A percentile compares a stretch with the other conserved stretches of the same genome.
Evolutionary conservation across 2,888 invertebrate genomes (phyloP).

Genomic region (Mythimna loreyi): DNA sequence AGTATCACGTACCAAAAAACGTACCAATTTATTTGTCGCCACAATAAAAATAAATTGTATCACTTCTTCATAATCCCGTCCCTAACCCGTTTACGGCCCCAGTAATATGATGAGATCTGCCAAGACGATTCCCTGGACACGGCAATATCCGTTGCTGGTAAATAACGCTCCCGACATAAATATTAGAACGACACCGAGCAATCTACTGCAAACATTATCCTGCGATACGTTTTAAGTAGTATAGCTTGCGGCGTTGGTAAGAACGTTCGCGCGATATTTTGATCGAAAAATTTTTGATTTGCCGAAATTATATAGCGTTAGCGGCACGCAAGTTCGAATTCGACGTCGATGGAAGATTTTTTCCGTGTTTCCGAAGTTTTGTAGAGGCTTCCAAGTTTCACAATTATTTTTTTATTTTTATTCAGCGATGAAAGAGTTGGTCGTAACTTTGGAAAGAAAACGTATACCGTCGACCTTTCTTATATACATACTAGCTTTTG

Average conservation of each 20-base stretch:
- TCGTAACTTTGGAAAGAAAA: not conserved
- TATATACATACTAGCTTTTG: not conserved
- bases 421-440: not conserved
- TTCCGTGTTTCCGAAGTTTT: constrained; percentile 34
- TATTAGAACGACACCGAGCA: constrained; percentile 81
- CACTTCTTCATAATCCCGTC: constrained; percentile 64
- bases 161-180: constrained; percentile 78
- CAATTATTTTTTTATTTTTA: constrained; percentile 32
- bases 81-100: constrained; percentile 71
- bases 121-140: constrained; percentile 76
- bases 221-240: constrained; percentile 72
- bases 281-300: constrained; percentile 45
- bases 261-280: constrained; percentile 39
- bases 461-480: not conserved
- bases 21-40: constrained; percentile 60
- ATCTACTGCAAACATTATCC: constrained; percentile 78
- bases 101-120: constrained; percentile 74
- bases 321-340: constrained; percentile 33
- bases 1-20: constrained; percentile 53
- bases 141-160: constrained; percentile 78
- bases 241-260: constrained; percentile 56
- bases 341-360: constrained; percentile 3
- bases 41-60: constrained; percentile 67
- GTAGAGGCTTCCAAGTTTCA: constrained; percentile 21
- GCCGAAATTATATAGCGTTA: constrained; percentile 49